A percentile compares a stretch with the other conserved stretches of the same genome.
Conservation (phyloP, 2,113 vertebrate species). For the Serilophus lunatus region DNA sequence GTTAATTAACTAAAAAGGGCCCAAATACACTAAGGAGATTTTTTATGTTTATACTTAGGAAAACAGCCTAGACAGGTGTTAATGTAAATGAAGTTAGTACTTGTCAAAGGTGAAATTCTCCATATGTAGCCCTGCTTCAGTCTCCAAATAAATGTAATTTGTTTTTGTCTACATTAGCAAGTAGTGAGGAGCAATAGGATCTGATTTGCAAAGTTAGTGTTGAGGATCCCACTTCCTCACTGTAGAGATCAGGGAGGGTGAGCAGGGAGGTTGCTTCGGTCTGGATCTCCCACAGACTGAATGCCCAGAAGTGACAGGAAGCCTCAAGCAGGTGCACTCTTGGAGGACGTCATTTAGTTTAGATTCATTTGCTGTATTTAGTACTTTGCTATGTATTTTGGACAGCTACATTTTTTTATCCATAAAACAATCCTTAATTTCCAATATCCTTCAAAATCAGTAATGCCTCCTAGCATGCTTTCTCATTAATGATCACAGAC, state of each 20-base stretch:
- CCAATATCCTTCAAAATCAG: not conserved
- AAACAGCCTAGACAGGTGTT: conserved; percentile 70
- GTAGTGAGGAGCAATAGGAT: not conserved
- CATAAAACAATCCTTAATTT: not conserved
- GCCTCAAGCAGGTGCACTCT: not conserved
- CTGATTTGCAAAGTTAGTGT: not conserved
- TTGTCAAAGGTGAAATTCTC: conserved; percentile 69
- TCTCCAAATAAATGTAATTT: conserved; percentile 62
- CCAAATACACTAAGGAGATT: conserved; percentile 60
- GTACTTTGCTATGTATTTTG: not conserved
- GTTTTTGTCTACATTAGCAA: conserved; percentile 11
- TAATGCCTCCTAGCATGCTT: not conserved
- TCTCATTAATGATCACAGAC: not conserved
- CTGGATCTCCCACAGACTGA: not conserved
- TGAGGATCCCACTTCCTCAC: not conserved
- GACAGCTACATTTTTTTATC: not conserved
- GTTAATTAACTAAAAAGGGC: conserved; percentile 63
- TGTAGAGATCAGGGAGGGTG: fast-evolving
- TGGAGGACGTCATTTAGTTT: not conserved
- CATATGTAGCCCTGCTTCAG: conserved; percentile 58
- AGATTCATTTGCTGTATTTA: not conserved
- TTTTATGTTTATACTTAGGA: conserved; percentile 66
- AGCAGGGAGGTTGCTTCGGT: not conserved
- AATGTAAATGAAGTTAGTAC: conserved; percentile 69
- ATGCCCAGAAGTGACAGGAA: not conserved